Evolutionary conservation across 2,113 vertebrate species (phyloP), one percentile per base, ranked within the genome.

Genomic region (Notothenia rossii): DNA sequence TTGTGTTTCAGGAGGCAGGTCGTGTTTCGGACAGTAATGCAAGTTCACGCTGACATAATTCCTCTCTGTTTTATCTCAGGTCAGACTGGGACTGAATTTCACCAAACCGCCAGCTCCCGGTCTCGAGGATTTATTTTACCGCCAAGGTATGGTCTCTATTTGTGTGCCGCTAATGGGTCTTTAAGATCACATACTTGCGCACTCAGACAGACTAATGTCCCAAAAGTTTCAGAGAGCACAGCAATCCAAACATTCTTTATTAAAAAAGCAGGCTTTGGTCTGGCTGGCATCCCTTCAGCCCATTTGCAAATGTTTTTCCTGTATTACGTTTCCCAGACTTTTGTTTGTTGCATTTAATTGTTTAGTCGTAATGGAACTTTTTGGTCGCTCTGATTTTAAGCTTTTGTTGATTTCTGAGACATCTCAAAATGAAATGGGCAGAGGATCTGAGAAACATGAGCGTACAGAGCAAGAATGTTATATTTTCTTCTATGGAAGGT

Each of bases 71-170:
- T 2, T 69, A 7, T 86, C 73, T 84, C 76, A 95, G 95, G 94
- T 96, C 53, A 87, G 94, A 50, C 72, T 72, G 55, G 94, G 95
- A 53, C 88, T 88, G 10, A 94, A 92, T 4, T 91, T 94, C 84
- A 94, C 86, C 40, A 86, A 75, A 61, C 94, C 94, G 0, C 82
- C 85, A 3, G 93, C 94, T 61, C 94, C 94, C 0, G 94, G 94
- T 55, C 90, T 95, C 5, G 95, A 96, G 91, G 92, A 96, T 82
- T 89, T 96, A 7, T 93, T 96, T 82, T 95, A 94, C 83, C 74
- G 53, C 73, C 67, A 95, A 10, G 94, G 95, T 95, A 90, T 56
- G 75, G 17, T 81, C 53, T 59, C 43, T 62, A 70, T 72, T 72
- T 7, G 70, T 82, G 69, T 62, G 72, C 71, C 56, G 29, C 63